phyloP scores from a whole-genome alignment of 2,888 invertebrate genomes.

The Pinctada fucata region DNA sequence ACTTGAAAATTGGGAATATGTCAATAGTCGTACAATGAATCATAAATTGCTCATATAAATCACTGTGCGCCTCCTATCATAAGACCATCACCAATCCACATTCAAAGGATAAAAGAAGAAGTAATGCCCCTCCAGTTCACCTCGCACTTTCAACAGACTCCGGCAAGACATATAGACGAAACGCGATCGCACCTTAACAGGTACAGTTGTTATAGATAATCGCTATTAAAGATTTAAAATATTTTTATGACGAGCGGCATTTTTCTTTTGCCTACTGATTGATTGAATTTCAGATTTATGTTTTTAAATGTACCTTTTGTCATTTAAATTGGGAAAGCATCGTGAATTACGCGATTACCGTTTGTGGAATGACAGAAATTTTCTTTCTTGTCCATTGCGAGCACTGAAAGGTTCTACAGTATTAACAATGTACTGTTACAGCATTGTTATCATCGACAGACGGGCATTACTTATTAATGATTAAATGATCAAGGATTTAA shows the following conservation, averaged over 20 bases:
- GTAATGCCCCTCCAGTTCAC: neutral
- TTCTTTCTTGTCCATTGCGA: neutral
- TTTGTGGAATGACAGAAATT: slow-evolving; percentile 1
- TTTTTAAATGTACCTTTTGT: slow-evolving; percentile 24
- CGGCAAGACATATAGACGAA: neutral
- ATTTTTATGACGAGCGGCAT: neutral
- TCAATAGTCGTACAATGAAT: too few species aligned
- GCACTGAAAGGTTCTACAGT: neutral
- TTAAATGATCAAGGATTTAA: slow-evolving; percentile 10
- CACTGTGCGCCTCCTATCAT: too few species aligned
- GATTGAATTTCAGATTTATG: slow-evolving; percentile 10
- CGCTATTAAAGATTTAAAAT: slow-evolving; percentile 1
- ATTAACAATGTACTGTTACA: neutral
- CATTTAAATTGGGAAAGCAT: slow-evolving; percentile 27
- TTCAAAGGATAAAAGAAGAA: neutral
- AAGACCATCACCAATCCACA: too few species aligned
- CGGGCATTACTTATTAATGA: slow-evolving; percentile 13
- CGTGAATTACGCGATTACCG: neutral
- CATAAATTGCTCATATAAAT: too few species aligned
- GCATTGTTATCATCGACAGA: slow-evolving; percentile 3
- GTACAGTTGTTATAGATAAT: neutral
- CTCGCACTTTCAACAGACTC: neutral
- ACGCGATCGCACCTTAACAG: neutral
- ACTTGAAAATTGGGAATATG: too few species aligned
- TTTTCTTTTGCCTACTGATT: neutral